Evolutionary conservation across 2,888 invertebrate genomes (phyloP), one percentile per base, ranked within the genome.

Genomic region (Euplagia quadripunctaria): DNA sequence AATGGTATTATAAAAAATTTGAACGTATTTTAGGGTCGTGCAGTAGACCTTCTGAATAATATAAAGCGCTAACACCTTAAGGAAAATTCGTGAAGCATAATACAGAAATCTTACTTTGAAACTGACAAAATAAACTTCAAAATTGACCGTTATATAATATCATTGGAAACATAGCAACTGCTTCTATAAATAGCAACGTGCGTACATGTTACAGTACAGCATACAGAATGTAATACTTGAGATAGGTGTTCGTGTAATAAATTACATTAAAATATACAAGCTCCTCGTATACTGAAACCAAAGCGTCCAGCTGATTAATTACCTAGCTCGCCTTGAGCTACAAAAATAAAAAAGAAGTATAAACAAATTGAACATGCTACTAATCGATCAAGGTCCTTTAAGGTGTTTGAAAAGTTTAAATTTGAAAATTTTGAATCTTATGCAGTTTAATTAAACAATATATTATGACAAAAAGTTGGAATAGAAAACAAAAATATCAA

Each of bases 231-330:
- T 55, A 76, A 75, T 64, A 76, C 74, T 77, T 77, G 64, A 74
- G 65, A 74, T 82, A 75, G 78, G 71, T 79, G 71, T 76, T 74
- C 64, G n/a, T 75, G 74, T 78, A 77, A 82, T 84, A 84, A 84
- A 84, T 84, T 78, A 82, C 76, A 79, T 78, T 79, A 80, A 75
- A 81, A 82, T 82, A 82, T 74, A 84, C 81, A 84, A 79, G 76
- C 78, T 68, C 72, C 78, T 76, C 69, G 82, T 74, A 67, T 68
- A 77, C 79, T 77, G 72, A 78, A 84, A 82, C 80, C 80, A 78
- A 82, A 81, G 73, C 71, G 73, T 72, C 71, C 71, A 78, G 65
- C 79, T 84, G 83, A 84, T 84, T 83, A 84, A 84, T 83, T 83
- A 79, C 79, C 71, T 11, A 68, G 73, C 74, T 83, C 68, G 74